A percentile compares a stretch with the other conserved stretches of the same genome.
These are phyloP conservation scores for Prosapia bicincta DNA, from an alignment of 2,888 invertebrate genomes.

Conservation along the genomic window DNA sequence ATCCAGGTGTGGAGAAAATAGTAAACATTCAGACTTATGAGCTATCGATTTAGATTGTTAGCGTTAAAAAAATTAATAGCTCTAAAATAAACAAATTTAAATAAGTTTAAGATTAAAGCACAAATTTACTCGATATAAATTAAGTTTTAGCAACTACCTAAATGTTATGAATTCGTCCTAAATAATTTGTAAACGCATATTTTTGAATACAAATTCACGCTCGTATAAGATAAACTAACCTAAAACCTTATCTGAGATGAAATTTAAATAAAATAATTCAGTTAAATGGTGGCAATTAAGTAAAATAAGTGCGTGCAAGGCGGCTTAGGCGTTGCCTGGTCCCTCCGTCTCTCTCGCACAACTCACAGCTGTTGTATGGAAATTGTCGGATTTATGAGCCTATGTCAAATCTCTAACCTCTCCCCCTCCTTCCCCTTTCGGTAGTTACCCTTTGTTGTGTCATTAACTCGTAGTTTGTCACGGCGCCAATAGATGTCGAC, in stretches of 20 bases:
- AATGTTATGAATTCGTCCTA: too few species aligned
- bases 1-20: too few species aligned
- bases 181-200: too few species aligned
- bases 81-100: too few species aligned
- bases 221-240: not conserved
- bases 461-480: not conserved
- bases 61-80: too few species aligned
- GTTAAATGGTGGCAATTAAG: not conserved
- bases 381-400: constrained; percentile 16
- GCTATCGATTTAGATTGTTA: too few species aligned
- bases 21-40: too few species aligned
- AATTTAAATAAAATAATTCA: not conserved
- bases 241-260: not conserved
- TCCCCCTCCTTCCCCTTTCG: not conserved
- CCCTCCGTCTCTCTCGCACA: not conserved
- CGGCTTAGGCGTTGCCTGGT: not conserved
- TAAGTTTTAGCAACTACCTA: too few species aligned
- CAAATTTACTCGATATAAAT: too few species aligned
- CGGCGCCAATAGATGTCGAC: not conserved
- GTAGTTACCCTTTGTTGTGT: not conserved
- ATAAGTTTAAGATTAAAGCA: too few species aligned
- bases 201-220: too few species aligned
- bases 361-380: constrained; percentile 25
- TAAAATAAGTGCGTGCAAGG: too few species aligned
- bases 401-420: constrained; percentile 15